phyloP scores from a whole-genome alignment of 2,888 invertebrate species.

The Melanchra persicariae region DNA sequence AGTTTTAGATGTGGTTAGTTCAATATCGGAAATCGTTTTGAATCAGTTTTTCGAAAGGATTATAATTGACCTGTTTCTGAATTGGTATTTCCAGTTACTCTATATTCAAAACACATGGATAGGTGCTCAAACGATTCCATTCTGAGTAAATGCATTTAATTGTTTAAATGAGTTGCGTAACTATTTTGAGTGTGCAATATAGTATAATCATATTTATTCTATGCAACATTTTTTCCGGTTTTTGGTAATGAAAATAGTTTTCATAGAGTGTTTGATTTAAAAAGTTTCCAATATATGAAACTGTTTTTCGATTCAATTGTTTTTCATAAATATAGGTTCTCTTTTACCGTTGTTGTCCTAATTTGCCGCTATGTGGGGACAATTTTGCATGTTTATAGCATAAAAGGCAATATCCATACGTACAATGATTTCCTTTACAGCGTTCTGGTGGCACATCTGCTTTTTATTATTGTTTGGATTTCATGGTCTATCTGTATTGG shows the following conservation, averaged over 20 bases:
- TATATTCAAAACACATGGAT: neutral
- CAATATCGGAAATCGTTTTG: neutral
- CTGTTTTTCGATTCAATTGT: neutral
- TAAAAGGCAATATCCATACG: slow-evolving; percentile 9
- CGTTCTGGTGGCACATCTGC: slow-evolving; percentile 25
- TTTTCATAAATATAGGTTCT: neutral
- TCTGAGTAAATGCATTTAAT: neutral
- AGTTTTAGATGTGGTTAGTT: neutral
- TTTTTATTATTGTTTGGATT: slow-evolving; percentile 20
- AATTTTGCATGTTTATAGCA: slow-evolving; percentile 43
- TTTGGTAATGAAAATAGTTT: neutral
- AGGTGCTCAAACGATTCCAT: neutral
- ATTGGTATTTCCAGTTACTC: neutral
- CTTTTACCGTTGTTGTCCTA: slow-evolving; percentile 1
- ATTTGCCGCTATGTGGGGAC: slow-evolving; percentile 3
- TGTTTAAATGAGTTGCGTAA: no score
- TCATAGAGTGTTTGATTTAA: neutral
- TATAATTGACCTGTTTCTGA: neutral
- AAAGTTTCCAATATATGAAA: neutral
- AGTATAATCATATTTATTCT: neutral
- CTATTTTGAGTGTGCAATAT: neutral
- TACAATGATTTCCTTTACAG: slow-evolving; percentile 7
- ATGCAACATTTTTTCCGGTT: neutral
- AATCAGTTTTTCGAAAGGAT: neutral
- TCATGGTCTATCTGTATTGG: neutral